These are phyloP conservation scores for Carcina quercana DNA, from an alignment of 2,888 invertebrate species.

Conservation along the genomic window DNA sequence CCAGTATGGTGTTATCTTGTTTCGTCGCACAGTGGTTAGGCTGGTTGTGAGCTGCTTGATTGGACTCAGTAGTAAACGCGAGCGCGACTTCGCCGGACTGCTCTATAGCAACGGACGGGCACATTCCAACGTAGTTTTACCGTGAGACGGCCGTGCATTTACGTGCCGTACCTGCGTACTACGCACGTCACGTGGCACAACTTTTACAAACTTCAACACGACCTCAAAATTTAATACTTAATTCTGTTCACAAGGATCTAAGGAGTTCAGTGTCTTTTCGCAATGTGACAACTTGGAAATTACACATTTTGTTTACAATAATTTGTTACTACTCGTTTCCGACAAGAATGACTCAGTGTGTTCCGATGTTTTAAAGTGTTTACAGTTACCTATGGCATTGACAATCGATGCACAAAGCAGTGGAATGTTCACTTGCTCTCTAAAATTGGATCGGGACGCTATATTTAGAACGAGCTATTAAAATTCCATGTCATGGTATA, in stretches of 20 bases:
- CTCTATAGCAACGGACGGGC: no score
- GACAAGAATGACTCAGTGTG: conserved; percentile 56
- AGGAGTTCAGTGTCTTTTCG: conserved; percentile 17
- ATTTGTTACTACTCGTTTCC: conserved; percentile 33
- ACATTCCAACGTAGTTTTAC: conserved; percentile 2
- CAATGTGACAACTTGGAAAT: conserved; percentile 30
- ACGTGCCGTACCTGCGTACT: neutral
- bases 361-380: conserved; percentile 34
- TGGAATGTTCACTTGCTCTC: conserved; percentile 41
- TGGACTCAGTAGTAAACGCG: conserved; percentile 8
- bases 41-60: conserved; percentile 5
- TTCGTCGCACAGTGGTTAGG: conserved; percentile 5
- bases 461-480: conserved; percentile 37
- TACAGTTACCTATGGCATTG: conserved; percentile 36
- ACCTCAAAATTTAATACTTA: no score
- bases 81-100: conserved; percentile 1
- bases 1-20: conserved; percentile 35
- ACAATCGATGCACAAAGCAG: conserved; percentile 8
- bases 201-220: conserved; percentile 6
- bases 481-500: conserved; percentile 32
- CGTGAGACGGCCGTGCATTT: conserved; percentile 4
- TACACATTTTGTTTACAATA: conserved; percentile 28
- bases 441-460: conserved; percentile 27
- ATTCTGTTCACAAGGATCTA: conserved; percentile 13
- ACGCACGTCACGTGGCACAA: conserved; percentile 7